phyloP scores from a whole-genome alignment of 2,888 invertebrate genomes.

The Oegoconia quadripuncta region DNA sequence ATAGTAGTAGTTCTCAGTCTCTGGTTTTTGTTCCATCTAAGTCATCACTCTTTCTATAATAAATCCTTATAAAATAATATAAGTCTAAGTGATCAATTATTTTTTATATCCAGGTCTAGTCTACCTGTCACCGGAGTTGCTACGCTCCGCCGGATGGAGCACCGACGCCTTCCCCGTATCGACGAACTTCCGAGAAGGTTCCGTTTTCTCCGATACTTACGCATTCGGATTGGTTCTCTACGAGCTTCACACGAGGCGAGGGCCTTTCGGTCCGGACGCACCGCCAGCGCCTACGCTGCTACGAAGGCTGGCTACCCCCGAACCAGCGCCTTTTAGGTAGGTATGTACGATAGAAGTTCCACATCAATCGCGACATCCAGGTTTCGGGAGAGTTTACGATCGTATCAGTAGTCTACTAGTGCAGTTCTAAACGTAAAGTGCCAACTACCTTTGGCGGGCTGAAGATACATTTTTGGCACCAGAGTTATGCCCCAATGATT shows the following conservation, averaged over 20 bases:
- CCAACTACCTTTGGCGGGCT: too few species aligned
- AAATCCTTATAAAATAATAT: too few species aligned
- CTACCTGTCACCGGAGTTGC: slow-evolving; percentile 90
- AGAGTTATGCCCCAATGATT: too few species aligned
- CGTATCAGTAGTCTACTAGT: too few species aligned
- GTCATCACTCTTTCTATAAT: too few species aligned
- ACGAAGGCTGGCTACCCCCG: slow-evolving; percentile 77
- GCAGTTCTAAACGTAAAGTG: too few species aligned
- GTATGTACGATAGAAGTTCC: slow-evolving; percentile 43
- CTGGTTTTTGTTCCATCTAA: too few species aligned
- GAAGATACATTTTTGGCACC: too few species aligned
- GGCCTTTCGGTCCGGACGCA: slow-evolving; percentile 89
- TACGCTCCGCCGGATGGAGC: slow-evolving; percentile 75
- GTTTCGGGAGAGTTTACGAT: too few species aligned
- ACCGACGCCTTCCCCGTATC: slow-evolving; percentile 40
- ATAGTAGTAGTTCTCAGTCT: too few species aligned
- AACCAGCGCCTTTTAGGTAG: slow-evolving; percentile 80
- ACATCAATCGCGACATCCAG: too few species aligned
- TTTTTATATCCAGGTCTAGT: slow-evolving; percentile 79
- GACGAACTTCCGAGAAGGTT: slow-evolving; percentile 68
- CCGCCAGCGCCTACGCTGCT: slow-evolving; percentile 82
- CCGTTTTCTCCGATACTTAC: slow-evolving; percentile 90
- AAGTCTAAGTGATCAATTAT: neutral
- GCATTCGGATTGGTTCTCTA: slow-evolving; percentile 93
- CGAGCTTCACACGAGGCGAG: slow-evolving; percentile 91